Conservation (phyloP, 2,113 vertebrate genomes). For the Piprites chloris region DNA sequence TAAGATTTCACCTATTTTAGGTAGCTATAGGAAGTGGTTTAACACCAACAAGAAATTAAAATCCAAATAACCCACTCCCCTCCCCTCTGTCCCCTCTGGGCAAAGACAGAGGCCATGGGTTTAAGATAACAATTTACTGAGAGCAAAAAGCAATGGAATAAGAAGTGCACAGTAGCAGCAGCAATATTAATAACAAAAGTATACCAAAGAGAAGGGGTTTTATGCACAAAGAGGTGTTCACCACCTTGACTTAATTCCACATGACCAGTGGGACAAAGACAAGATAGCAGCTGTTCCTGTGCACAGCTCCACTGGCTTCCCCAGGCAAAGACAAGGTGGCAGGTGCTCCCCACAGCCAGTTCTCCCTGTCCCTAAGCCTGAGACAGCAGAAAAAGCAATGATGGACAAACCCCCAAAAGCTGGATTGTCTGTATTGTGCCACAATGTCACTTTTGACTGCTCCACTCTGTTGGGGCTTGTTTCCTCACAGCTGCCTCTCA, state of each 20-base stretch:
- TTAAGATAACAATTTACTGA: background rate
- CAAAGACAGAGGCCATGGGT: background rate
- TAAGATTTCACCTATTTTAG: background rate
- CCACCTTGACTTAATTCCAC: fast-evolving
- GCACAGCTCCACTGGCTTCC: background rate
- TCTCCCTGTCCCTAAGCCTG: background rate
- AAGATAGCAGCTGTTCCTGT: background rate
- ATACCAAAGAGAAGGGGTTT: background rate
- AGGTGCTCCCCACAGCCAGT: background rate
- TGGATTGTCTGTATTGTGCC: too few relatives aligned
- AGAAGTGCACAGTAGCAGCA: background rate
- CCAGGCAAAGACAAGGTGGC: background rate
- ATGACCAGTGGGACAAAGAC: fast-evolving
- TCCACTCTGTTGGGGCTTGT: background rate
- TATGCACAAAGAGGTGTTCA: background rate
- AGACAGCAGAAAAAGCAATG: fast-evolving
- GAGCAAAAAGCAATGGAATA: background rate
- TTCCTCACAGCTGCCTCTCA: background rate
- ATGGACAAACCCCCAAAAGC: background rate
- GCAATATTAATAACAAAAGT: background rate
- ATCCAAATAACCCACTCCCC: background rate
- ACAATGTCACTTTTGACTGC: background rate
- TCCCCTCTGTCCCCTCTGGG: background rate
- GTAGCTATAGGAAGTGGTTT: background rate
- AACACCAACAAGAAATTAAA: background rate